phyloP scores from a whole-genome alignment of 2,113 vertebrate genomes.

The Mesembrinibis cayennensis region DNA sequence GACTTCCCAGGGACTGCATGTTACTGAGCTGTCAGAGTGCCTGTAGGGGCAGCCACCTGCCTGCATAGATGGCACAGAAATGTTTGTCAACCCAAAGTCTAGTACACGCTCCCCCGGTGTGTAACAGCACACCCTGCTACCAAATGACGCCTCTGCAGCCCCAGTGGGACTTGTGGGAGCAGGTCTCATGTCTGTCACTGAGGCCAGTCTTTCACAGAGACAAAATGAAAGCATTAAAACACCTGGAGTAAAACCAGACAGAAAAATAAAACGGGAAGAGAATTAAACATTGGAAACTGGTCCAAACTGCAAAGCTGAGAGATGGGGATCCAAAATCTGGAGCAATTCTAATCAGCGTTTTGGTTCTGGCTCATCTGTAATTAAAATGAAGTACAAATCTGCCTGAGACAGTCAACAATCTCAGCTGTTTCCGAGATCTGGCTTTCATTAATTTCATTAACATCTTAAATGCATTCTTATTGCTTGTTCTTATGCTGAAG shows the following conservation, averaged over 20 bases:
- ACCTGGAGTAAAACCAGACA: constrained; percentile 27
- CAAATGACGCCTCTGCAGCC: not conserved
- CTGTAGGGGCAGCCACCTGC: not conserved
- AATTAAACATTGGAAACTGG: constrained; percentile 10
- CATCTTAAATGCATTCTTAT: constrained; percentile 64
- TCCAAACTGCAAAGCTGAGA: constrained; percentile 37
- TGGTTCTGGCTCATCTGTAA: constrained; percentile 62
- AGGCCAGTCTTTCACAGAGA: not conserved
- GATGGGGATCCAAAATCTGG: constrained; percentile 40
- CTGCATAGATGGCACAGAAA: not conserved
- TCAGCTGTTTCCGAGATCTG: constrained; percentile 53
- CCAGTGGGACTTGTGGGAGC: not conserved
- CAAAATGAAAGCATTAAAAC: not conserved
- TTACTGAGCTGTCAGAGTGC: not conserved
- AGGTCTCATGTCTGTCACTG: not conserved
- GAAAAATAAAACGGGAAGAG: not conserved
- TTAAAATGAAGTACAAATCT: constrained; percentile 66
- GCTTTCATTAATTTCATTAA: constrained; percentile 70
- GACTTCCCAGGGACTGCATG: not conserved
- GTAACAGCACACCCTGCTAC: not conserved
- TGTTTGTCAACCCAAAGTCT: not conserved
- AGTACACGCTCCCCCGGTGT: accelerated
- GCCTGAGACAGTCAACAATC: constrained; percentile 66
- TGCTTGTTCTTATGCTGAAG: constrained; percentile 63
- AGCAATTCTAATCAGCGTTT: constrained; percentile 52